Evolutionary conservation across 2,888 invertebrate genomes (phyloP).

Genomic region (Eilema depressum): DNA sequence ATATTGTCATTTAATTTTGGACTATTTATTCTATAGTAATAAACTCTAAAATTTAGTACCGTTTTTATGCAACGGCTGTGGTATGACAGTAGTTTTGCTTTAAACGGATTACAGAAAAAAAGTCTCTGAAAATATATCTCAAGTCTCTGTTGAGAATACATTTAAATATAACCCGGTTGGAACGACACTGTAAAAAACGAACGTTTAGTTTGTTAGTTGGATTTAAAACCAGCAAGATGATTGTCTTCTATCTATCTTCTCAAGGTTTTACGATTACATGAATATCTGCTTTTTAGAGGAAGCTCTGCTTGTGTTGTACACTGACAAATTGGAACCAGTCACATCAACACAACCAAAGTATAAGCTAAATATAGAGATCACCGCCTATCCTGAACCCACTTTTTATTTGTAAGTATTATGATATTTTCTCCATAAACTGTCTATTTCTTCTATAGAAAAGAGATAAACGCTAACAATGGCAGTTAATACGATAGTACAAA

Average conservation of each 20-base stretch:
- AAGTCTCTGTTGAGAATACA: no score
- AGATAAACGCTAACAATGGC: no score
- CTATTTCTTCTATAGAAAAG: no score
- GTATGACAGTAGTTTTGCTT: no score
- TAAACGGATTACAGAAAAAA: no score
- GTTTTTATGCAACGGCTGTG: no score
- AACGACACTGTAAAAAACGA: not conserved
- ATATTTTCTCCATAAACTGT: not conserved
- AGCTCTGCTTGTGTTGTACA: not conserved
- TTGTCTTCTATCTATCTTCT: not conserved
- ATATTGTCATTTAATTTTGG: no score
- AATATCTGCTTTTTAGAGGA: conserved; percentile 1
- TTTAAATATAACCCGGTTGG: no score
- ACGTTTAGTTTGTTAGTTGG: not conserved
- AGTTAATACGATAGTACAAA: no score
- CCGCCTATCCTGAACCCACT: conserved; percentile 59
- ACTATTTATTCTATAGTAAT: no score
- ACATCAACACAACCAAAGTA: conserved; percentile 6
- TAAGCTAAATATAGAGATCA: conserved; percentile 41
- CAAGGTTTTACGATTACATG: not conserved
- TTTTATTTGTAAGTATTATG: conserved; percentile 61
- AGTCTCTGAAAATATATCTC: no score
- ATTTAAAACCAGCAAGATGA: not conserved
- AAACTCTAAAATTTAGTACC: no score
- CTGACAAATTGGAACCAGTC: not conserved